Base-by-base conservation (phyloP, 2,113 vertebrate species). In the Gallinago undulata region DNA sequence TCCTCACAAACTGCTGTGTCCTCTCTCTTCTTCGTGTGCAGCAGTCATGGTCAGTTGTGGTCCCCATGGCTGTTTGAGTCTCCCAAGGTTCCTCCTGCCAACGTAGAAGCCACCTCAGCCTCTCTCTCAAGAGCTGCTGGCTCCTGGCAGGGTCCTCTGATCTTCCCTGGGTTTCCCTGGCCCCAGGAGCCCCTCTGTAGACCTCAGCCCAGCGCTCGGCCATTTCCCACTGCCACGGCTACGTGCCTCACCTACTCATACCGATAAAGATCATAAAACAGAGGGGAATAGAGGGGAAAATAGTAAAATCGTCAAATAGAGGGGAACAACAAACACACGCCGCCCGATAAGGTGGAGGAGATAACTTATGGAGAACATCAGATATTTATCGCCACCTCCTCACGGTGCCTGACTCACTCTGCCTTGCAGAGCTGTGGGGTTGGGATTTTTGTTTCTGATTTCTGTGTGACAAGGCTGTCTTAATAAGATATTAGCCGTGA, bases 321-420 rank as follows among this genome's bases (percentile, higher is more conserved):
- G 23, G 64, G n/a, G 47, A 76, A 76, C 39, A 39, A 39, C 39
- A 82, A 87, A 93, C 33, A 24, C 11, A 25, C 33, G 14, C 3
- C 25, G 82, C 18, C 13, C 28, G 21, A 14, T 74, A 81, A 87
- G 11, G 25, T 41, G n/a, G 13, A 81, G 24, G 17, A 84, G 69
- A 27, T 17, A 89, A 68, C 48, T 72, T 72, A 41, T 28, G 75
- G 56, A 63, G 37, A 78, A 63, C 59, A 7, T 31, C 74, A 67
- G 51, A 31, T 76, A 35, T 85, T 84, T 87, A 85, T 90, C 84
- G 22, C n/a, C 39, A 87, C 23, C 31, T 74, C 31, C 31, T 87
- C 17, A 35, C 10, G 15, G 16, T 12, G 13, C 4, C 31, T 84
- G 74, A 89, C 67, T 78, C 25, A 45, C 68, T 88, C 48, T 53